These are phyloP conservation scores for Amphipyra berbera DNA, from an alignment of 2,888 invertebrate species.

Conservation along the genomic window DNA sequence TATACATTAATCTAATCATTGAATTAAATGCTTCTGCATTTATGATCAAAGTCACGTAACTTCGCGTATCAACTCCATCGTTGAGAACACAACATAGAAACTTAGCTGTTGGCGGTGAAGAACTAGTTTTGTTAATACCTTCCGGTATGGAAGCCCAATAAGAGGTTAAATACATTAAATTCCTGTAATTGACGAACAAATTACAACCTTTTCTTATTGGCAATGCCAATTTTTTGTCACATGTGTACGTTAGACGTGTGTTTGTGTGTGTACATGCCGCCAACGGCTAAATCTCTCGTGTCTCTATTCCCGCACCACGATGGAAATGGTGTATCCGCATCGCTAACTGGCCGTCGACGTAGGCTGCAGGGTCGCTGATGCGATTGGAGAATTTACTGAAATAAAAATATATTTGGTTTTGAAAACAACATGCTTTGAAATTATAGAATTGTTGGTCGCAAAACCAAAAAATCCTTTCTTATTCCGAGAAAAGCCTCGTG, in stretches of 20 bases:
- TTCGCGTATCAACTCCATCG: constrained; percentile 48
- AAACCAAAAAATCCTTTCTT: too few species aligned
- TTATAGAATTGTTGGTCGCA: background rate
- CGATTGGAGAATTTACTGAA: constrained; percentile 84
- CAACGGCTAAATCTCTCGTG: constrained; percentile 41
- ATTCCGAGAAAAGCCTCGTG: too few species aligned
- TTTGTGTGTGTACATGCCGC: background rate
- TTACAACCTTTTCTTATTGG: background rate
- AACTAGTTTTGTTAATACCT: background rate
- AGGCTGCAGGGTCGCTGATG: constrained; percentile 80
- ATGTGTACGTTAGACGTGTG: background rate
- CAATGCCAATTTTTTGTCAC: background rate
- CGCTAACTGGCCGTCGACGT: constrained; percentile 89
- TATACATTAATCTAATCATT: constrained; percentile 63
- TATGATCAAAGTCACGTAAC: constrained; percentile 32
- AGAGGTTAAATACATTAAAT: background rate
- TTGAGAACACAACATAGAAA: constrained; percentile 15
- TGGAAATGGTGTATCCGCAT: constrained; percentile 81
- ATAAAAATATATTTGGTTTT: constrained; percentile 46
- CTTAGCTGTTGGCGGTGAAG: constrained; percentile 34
- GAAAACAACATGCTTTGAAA: constrained; percentile 24
- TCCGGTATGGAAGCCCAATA: background rate
- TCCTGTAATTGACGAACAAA: constrained; percentile 2
- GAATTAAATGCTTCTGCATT: constrained; percentile 65
- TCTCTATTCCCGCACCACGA: constrained; percentile 74